Percentiles rank a stretch among this genome's conserved stretches.
phyloP scores from a whole-genome alignment of 2,797 vertebrate genomes.

The Scomberomorus guttatus region DNA sequence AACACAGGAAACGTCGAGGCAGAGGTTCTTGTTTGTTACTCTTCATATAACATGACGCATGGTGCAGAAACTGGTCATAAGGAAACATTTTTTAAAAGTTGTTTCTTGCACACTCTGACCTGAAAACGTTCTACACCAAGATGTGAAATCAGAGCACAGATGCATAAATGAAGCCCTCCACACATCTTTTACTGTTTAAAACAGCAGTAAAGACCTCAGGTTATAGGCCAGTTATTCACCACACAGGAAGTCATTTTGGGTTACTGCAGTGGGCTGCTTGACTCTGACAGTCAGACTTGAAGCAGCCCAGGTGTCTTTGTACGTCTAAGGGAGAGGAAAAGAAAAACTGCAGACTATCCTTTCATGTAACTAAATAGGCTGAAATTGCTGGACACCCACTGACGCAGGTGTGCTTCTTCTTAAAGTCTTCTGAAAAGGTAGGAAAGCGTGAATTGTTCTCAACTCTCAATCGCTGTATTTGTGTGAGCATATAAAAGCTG shows the following conservation, averaged over 20 bases:
- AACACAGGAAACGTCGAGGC: constrained; percentile 19
- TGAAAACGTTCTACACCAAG: neutral
- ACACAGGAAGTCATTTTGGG: constrained; percentile 75
- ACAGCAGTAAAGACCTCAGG: constrained; percentile 16
- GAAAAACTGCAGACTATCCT: constrained; percentile 20
- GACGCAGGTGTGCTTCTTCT: constrained; percentile 11
- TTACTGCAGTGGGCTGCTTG: constrained; percentile 61
- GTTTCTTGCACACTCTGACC: neutral
- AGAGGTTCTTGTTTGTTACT: neutral
- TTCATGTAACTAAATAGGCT: constrained; percentile 8
- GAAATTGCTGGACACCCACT: constrained; percentile 28
- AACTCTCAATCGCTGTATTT: constrained; percentile 11
- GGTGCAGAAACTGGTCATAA: neutral
- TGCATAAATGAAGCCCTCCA: neutral
- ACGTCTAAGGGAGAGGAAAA: neutral
- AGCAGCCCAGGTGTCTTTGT: constrained; percentile 17
- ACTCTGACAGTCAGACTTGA: constrained; percentile 12
- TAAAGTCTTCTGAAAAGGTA: constrained; percentile 61
- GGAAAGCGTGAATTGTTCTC: constrained; percentile 13
- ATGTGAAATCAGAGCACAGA: constrained; percentile 1
- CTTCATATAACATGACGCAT: neutral
- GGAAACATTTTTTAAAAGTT: neutral
- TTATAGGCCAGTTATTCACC: constrained; percentile 62
- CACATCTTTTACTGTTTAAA: constrained; percentile 3
- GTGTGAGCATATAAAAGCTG: constrained; percentile 3